Percentiles rank a stretch among this genome's conserved stretches.
Conservation (phyloP, 2,888 invertebrate species). For the Brenthis ino region DNA sequence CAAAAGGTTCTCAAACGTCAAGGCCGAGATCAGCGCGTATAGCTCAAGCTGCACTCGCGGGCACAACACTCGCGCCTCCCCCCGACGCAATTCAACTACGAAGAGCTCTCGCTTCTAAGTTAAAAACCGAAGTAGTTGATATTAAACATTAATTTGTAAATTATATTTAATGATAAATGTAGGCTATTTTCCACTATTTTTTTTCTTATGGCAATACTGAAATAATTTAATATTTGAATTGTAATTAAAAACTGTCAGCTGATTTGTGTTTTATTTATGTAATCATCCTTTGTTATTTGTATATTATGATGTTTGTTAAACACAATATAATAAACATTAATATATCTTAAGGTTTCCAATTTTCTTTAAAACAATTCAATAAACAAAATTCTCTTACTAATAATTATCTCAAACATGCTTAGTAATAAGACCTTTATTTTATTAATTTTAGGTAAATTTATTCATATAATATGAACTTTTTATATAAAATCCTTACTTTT, state of each 20-base stretch:
- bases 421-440: too few relatives aligned
- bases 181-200: not conserved
- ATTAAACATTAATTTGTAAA: slow-evolving; percentile 44
- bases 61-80: slow-evolving; percentile 68
- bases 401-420: too few relatives aligned
- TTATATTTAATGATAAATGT: not conserved
- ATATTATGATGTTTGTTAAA: too few relatives aligned
- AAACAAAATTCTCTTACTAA: too few relatives aligned
- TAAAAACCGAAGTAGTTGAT: slow-evolving; percentile 93
- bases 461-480: not conserved
- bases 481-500: not conserved
- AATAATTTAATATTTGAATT: too few relatives aligned
- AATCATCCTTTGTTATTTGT: too few relatives aligned
- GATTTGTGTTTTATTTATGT: too few relatives aligned
- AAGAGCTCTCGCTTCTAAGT: slow-evolving; percentile 90
- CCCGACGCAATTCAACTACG: slow-evolving; percentile 89
- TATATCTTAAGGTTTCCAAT: too few relatives aligned
- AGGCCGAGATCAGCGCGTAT: slow-evolving; percentile 88
- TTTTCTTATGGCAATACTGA: slow-evolving; percentile 1
- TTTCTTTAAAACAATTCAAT: too few relatives aligned
- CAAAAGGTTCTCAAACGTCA: slow-evolving; percentile 77
- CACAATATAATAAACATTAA: too few relatives aligned
- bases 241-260: too few relatives aligned
- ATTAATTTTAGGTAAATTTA: too few relatives aligned
- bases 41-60: slow-evolving; percentile 86